Conservation (phyloP, 2,888 invertebrate species). For the Lithosia quadra region DNA sequence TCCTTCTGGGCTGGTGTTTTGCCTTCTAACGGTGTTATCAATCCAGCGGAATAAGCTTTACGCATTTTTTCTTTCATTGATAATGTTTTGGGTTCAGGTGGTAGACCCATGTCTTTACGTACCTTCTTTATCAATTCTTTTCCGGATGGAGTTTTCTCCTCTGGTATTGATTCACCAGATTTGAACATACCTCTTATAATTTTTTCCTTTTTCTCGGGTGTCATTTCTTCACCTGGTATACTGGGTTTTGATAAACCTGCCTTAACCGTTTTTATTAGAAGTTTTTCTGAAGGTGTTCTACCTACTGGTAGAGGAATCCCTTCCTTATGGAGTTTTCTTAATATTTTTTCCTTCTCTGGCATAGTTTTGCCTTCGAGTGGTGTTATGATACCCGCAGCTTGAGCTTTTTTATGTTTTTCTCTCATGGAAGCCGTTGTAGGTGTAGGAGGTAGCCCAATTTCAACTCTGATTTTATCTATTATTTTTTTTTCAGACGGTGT, state of each 20-base stretch:
- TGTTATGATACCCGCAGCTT: constrained; percentile 48
- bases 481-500: constrained; percentile 45
- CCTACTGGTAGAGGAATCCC: constrained; percentile 7
- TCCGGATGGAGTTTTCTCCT: constrained; percentile 40
- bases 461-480: constrained; percentile 35
- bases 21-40: constrained; percentile 7
- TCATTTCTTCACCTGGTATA: constrained; percentile 19
- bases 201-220: constrained; percentile 6
- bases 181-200: constrained; percentile 7
- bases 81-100: constrained; percentile 49
- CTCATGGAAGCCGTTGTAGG: constrained; percentile 53
- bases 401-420: constrained; percentile 58
- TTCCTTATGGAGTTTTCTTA: constrained; percentile 6
- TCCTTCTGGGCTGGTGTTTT: constrained; percentile 45
- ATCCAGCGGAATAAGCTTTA: constrained; percentile 2
- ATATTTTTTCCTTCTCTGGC: constrained; percentile 16
- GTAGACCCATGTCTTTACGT: constrained; percentile 46
- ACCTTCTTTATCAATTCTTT: constrained; percentile 30
- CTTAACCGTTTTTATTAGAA: constrained; percentile 8
- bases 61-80: constrained; percentile 44
- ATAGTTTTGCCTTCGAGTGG: constrained; percentile 47
- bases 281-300: constrained; percentile 15
- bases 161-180: constrained; percentile 9
- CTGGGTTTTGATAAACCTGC: background rate
- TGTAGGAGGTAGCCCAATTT: constrained; percentile 44